phyloP scores from a whole-genome alignment of 92 coral and sea anemone species.

The Galaxea fascicularis region DNA sequence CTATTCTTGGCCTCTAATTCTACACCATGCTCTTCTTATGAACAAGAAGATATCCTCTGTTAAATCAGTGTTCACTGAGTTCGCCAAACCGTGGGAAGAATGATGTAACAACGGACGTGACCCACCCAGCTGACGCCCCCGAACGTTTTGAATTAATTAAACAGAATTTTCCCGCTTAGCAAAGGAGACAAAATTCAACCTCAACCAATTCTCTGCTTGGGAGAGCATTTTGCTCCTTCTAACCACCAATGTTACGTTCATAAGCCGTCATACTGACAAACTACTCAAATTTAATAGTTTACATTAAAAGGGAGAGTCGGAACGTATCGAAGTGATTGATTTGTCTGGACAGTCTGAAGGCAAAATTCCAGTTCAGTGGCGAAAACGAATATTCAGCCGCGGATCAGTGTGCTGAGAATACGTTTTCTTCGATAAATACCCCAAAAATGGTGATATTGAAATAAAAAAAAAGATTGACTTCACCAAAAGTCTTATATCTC shows the following conservation, averaged over 20 bases:
- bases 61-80: too few species aligned
- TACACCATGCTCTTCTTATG: too few species aligned
- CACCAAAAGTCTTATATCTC: not conserved
- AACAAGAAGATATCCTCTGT: too few species aligned
- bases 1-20: too few species aligned
- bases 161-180: too few species aligned
- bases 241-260: not conserved
- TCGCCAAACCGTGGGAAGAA: too few species aligned
- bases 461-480: not conserved
- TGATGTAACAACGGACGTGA: not conserved
- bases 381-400: not conserved
- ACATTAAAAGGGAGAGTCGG: not conserved
- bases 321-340: not conserved
- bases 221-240: too few species aligned
- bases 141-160: too few species aligned
- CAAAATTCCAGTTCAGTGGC: not conserved
- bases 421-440: not conserved
- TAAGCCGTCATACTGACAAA: not conserved
- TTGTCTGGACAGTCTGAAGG: not conserved
- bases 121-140: not conserved
- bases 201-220: too few species aligned
- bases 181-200: too few species aligned
- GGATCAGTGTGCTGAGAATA: too few species aligned
- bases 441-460: not conserved
- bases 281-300: not conserved